Conservation (phyloP, 1,140 invertebrate species). For the Paraescarpia echinospica region DNA sequence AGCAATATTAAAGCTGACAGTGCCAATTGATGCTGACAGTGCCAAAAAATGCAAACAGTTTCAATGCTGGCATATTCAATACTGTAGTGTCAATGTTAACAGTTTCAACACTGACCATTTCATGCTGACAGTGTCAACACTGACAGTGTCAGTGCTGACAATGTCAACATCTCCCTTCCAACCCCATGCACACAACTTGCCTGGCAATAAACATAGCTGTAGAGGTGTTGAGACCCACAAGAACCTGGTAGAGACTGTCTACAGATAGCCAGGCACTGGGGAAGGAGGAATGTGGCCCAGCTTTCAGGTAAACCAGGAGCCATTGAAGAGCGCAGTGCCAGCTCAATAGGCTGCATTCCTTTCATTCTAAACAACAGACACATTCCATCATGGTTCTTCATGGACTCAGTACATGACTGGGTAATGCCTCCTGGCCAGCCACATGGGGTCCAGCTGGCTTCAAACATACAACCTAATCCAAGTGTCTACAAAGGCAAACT, state of each 20-base stretch:
- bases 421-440: background rate
- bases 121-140: background rate
- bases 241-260: background rate
- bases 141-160: background rate
- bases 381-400: background rate
- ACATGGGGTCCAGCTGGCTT: background rate
- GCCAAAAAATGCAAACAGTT: too few relatives aligned
- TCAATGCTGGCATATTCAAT: too few relatives aligned
- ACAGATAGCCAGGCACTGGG: background rate
- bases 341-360: background rate
- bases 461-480: background rate
- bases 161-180: background rate
- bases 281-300: background rate
- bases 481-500: background rate
- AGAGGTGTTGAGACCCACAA: background rate
- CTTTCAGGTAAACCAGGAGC: background rate
- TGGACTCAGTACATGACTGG: background rate
- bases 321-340: background rate
- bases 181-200: background rate
- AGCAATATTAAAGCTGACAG: too few relatives aligned
- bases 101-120: background rate
- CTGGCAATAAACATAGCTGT: background rate
- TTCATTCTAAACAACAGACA: background rate
- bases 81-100: too few relatives aligned
- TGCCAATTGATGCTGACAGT: too few relatives aligned